Evolutionary conservation across 2,113 vertebrate genomes (phyloP), one percentile per base, ranked within the genome.

Genomic region (Pachypanchax playfairii): DNA sequence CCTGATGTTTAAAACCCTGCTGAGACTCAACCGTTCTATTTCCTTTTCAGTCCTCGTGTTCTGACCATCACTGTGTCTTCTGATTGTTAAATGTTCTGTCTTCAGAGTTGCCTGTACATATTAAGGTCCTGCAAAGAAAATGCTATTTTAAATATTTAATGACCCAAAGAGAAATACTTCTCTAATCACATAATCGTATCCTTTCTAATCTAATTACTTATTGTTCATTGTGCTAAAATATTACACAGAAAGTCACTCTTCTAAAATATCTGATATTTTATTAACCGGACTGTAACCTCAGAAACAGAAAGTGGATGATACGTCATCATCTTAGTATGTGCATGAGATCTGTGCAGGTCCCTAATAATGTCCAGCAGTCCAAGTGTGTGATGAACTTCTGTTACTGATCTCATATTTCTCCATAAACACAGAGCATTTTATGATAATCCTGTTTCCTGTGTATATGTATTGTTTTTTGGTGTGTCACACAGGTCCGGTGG

Each of bases 401-500:
- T 54, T 15, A 46, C 36, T 3, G 17, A 6, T 11, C 44, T 64
- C 0, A 0, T 26, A 20, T 25, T 38, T 26, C 55, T 22, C 11
- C 17, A 5, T 43, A 17, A 25, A 28, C 17, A 21, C 2, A 20
- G 6, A 48, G 8, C 3, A n/a, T 26, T 53, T 51, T 31, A 59
- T 60, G 20, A 21, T 61, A 41, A 53, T 55, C 2, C 4, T 66
- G 8, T 61, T 2, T 51, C 25, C 51, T 70, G 28, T 73, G 54
- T 59, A 5, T 58, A 9, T 68, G 21, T 50, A 89, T 70, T 73
- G 26, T 67, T 46, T 75, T n/a, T 50, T 47, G 63, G 18, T 84
- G 39, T 85, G 54, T 52, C 43, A 9, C 20, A 51, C 90, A 98
- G 96, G 96, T 53, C 94, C 95, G 0, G 89, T 98, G 53, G 97